Evolutionary conservation across 2,888 invertebrate genomes (phyloP).

Genomic region (Drosophila merina): DNA sequence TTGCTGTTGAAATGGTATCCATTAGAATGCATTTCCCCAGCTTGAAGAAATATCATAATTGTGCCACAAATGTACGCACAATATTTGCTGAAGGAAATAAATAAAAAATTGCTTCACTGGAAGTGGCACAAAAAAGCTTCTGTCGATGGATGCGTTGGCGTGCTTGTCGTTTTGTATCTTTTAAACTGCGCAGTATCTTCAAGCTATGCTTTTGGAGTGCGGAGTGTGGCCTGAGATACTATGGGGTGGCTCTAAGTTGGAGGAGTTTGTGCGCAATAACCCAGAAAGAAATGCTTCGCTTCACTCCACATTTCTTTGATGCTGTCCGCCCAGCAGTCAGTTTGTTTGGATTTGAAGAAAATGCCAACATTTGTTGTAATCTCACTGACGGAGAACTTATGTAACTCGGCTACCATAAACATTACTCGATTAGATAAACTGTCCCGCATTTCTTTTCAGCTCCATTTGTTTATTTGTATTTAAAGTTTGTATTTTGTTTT

Average conservation of each 20-base stretch:
- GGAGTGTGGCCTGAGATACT: conserved; percentile 7
- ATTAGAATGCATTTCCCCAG: conserved; percentile 21
- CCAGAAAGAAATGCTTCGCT: conserved; percentile 37
- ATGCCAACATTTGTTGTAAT: conserved; percentile 53
- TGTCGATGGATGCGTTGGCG: conserved; percentile 44
- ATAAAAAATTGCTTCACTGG: conserved; percentile 20
- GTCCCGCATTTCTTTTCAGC: conserved; percentile 9
- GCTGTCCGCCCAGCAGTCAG: conserved; percentile 41
- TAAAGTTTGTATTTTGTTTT: conserved; percentile 54
- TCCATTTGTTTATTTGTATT: conserved; percentile 61
- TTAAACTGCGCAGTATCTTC: conserved; percentile 42
- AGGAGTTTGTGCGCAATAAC: conserved; percentile 60
- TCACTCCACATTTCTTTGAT: conserved; percentile 53
- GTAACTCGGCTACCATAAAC: conserved; percentile 48
- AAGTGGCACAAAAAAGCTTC: conserved; percentile 18
- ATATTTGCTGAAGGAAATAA: conserved; percentile 15
- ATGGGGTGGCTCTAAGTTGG: conserved; percentile 10
- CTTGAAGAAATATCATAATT: conserved; percentile 12
- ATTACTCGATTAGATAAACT: conserved; percentile 63
- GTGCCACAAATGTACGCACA: conserved; percentile 7
- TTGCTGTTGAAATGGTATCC: conserved; percentile 12
- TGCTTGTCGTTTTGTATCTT: conserved; percentile 30
- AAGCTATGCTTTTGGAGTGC: conserved; percentile 29
- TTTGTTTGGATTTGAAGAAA: conserved; percentile 15
- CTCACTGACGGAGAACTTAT: conserved; percentile 41